phyloP scores from a whole-genome alignment of 2,113 vertebrate genomes.

The Grallaria varia region DNA sequence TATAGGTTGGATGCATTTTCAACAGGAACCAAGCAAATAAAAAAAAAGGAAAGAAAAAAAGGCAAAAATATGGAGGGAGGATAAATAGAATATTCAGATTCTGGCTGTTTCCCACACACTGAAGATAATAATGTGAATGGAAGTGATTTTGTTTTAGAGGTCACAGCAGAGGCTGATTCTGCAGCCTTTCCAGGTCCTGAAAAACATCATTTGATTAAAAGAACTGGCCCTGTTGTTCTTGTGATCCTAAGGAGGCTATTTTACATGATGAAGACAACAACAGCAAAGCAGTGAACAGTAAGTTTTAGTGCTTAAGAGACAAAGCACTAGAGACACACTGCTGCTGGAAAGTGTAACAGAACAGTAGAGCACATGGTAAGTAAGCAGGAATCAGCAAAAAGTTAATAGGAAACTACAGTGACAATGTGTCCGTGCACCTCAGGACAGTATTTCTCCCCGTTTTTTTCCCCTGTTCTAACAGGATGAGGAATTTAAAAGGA shows the following conservation, averaged over 20 bases:
- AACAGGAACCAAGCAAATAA: slow-evolving; percentile 58
- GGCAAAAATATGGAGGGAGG: slow-evolving; percentile 31
- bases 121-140: slow-evolving; percentile 74
- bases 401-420: neutral
- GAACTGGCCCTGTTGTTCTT: slow-evolving; percentile 32
- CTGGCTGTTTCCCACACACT: slow-evolving; percentile 81
- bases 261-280: slow-evolving; percentile 13
- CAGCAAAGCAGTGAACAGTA: neutral
- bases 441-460: neutral
- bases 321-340: slow-evolving; percentile 28
- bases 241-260: slow-evolving; percentile 58
- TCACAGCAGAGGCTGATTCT: slow-evolving; percentile 62
- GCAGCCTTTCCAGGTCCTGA: slow-evolving; percentile 61
- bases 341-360: slow-evolving; percentile 36
- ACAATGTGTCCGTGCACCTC: neutral
- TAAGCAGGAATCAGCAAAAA: slow-evolving; percentile 26
- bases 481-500: slow-evolving; percentile 45
- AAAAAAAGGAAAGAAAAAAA: neutral
- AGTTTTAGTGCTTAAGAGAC: slow-evolving; percentile 16
- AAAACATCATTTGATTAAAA: slow-evolving; percentile 64
- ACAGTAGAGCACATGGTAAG: neutral
- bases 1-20: slow-evolving; percentile 66
- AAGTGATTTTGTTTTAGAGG: slow-evolving; percentile 69
- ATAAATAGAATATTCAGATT: slow-evolving; percentile 66
- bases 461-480: neutral